A percentile compares a stretch with the other conserved stretches of the same genome.
Evolutionary conservation across 2,888 invertebrate genomes (phyloP).

Genomic region (Achlya flavicornis): DNA sequence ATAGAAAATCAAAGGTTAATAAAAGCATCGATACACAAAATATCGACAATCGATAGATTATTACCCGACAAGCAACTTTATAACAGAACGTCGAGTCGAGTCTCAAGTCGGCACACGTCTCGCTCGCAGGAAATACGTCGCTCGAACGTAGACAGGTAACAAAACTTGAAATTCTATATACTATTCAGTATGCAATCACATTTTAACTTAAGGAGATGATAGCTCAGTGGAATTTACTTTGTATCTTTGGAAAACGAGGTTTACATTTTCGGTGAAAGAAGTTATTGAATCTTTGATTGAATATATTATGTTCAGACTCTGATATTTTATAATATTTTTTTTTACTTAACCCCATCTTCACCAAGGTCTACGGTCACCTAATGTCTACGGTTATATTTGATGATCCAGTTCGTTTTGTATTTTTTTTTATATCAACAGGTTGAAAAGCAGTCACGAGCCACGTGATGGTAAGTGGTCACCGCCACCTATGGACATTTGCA

Average conservation of each 20-base stretch:
- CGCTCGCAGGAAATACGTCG: slow-evolving; percentile 35
- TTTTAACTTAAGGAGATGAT: neutral
- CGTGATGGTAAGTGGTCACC: neutral
- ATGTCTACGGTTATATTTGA: too few species aligned
- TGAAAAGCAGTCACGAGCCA: too few species aligned
- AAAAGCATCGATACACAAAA: slow-evolving; percentile 12
- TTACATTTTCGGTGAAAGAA: too few species aligned
- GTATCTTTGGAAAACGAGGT: neutral
- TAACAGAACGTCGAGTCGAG: slow-evolving; percentile 4
- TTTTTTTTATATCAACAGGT: too few species aligned
- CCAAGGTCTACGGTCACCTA: too few species aligned
- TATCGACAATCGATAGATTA: slow-evolving; percentile 4
- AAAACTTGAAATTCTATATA: slow-evolving; percentile 8
- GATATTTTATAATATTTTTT: too few species aligned
- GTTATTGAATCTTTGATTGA: too few species aligned
- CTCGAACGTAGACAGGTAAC: slow-evolving; percentile 22
- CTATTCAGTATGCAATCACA: slow-evolving; percentile 10
- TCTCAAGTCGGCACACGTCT: slow-evolving; percentile 26
- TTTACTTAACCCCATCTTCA: too few species aligned
- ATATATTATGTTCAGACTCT: too few species aligned
- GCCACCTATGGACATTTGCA: too few species aligned
- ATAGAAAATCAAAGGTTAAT: too few species aligned
- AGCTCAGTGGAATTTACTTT: neutral
- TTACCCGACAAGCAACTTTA: slow-evolving; percentile 3
- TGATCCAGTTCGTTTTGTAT: too few species aligned